Conservation (phyloP, 2,797 vertebrate species). For the Manis pentadactyla region DNA sequence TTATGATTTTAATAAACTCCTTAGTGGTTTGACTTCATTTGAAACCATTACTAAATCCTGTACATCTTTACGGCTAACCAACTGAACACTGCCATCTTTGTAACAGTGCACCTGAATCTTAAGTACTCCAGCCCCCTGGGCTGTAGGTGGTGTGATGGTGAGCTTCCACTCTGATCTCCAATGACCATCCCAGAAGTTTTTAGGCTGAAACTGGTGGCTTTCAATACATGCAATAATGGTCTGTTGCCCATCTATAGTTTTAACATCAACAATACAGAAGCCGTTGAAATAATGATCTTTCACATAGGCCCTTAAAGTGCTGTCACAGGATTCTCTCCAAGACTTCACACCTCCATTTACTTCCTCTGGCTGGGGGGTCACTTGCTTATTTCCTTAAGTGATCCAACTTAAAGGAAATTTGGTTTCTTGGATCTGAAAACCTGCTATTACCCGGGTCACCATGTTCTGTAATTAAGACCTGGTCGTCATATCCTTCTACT, state of each 20-base stretch:
- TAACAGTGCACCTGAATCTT: constrained; percentile 94
- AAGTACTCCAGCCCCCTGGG: too few species aligned
- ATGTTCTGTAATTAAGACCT: constrained; percentile 98
- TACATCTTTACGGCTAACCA: constrained; percentile 97
- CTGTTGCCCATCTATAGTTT: too few species aligned
- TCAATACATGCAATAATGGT: too few species aligned
- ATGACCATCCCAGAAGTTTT: too few species aligned
- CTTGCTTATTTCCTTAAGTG: constrained; percentile 96
- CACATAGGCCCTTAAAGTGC: constrained; percentile 92
- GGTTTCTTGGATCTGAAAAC: constrained; percentile 96
- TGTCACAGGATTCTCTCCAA: constrained; percentile 95
- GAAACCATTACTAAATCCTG: constrained; percentile 92
- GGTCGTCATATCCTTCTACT: too few species aligned
- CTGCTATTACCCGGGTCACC: constrained; percentile 95
- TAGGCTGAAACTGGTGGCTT: too few species aligned
- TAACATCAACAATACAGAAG: constrained; percentile 91
- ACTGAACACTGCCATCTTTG: constrained; percentile 96
- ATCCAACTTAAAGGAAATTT: constrained; percentile 96
- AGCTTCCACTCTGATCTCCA: too few species aligned
- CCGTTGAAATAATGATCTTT: constrained; percentile 96
- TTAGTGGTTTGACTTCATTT: constrained; percentile 95
- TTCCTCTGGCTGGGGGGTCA: constrained; percentile 91
- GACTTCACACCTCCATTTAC: constrained; percentile 88
- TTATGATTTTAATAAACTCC: constrained; percentile 96
- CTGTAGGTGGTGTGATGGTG: too few species aligned